These are phyloP conservation scores for Ceratosolen solmsi DNA, from an alignment of 1,140 invertebrate genomes.

Conservation along the genomic window DNA sequence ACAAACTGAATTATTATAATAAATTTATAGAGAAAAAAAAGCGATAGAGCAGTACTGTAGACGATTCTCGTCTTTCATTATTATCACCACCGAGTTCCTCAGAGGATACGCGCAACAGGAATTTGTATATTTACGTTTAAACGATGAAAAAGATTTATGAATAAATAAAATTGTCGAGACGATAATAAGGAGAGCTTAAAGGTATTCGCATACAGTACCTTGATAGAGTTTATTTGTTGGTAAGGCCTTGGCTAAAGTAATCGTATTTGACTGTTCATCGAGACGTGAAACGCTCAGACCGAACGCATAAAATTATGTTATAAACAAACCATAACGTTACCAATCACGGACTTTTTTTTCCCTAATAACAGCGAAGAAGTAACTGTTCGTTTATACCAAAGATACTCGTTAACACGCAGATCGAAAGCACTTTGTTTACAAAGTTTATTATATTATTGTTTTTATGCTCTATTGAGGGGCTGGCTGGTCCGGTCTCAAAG, in stretches of 20 bases:
- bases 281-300: slow-evolving; percentile 6
- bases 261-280: slow-evolving; percentile 42
- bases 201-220: slow-evolving; percentile 33
- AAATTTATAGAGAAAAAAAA: slow-evolving; percentile 42
- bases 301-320: background rate
- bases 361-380: slow-evolving; percentile 32
- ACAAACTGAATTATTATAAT: slow-evolving; percentile 25
- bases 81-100: slow-evolving; percentile 46
- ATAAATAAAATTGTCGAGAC: slow-evolving; percentile 30
- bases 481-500: slow-evolving; percentile 62
- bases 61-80: slow-evolving; percentile 44
- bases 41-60: slow-evolving; percentile 47
- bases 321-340: slow-evolving; percentile 43
- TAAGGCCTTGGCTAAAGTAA: slow-evolving; percentile 39
- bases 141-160: slow-evolving; percentile 28
- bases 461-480: slow-evolving; percentile 39
- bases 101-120: slow-evolving; percentile 48
- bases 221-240: slow-evolving; percentile 43
- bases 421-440: slow-evolving; percentile 47
- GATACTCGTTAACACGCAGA: slow-evolving; percentile 55
- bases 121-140: slow-evolving; percentile 43
- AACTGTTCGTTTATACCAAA: slow-evolving; percentile 62
- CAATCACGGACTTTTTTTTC: slow-evolving; percentile 41
- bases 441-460: slow-evolving; percentile 34
- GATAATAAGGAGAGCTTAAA: slow-evolving; percentile 25